Base-by-base conservation (phyloP, 2,113 vertebrate genomes). In the Crotalus helleri region DNA sequence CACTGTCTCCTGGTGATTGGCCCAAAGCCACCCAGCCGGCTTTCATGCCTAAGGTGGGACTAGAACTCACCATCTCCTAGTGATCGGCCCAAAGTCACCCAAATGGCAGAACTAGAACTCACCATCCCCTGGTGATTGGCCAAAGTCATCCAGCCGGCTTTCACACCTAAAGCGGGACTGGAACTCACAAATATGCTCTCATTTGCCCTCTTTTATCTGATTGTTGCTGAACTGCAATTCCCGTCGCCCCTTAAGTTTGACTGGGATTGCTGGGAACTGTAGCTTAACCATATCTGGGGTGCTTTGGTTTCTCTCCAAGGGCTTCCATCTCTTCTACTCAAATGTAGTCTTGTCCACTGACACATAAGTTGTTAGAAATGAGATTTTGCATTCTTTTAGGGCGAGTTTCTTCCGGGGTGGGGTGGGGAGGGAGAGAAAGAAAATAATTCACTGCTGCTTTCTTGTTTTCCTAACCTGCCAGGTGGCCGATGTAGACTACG, bases 401-500 rank as follows among this genome's bases (percentile, higher is more conserved):
- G 33, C 0, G 5, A 39, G n/a, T 19, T 81, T 21, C 0, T 33
- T 33, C 2, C 69, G 5, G 5, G 33, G n/a, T 0, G 15, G n/a
- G 24, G 11, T 10, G 26, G 11, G 49, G 49, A 51, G 49, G 49
- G 49, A 51, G 49, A 51, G 8, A 17, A 23, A 81, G 74, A 44
- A 81, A 81, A 44, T 9, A 19, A 44, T 61, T 39, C n/a, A 10
- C 24, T 21, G 5, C 5, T 33, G 4, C 21, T 29, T 24, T 21
- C 19, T 19, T 6, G 3, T 88, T 23, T 85, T 95, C 93, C 92
- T 93, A 91, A 94, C 24, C 1, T 93, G 87, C 69, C 95, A 99
- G 99, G 98, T 99, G 54, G 95, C 91, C 11, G 98, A 98, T 15
- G 96, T 99, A 94, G 97, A 99, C 29, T 97, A 44, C 54, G 96